phyloP scores from a whole-genome alignment of 1,140 invertebrate genomes.

The Heliconius eleuchia region DNA sequence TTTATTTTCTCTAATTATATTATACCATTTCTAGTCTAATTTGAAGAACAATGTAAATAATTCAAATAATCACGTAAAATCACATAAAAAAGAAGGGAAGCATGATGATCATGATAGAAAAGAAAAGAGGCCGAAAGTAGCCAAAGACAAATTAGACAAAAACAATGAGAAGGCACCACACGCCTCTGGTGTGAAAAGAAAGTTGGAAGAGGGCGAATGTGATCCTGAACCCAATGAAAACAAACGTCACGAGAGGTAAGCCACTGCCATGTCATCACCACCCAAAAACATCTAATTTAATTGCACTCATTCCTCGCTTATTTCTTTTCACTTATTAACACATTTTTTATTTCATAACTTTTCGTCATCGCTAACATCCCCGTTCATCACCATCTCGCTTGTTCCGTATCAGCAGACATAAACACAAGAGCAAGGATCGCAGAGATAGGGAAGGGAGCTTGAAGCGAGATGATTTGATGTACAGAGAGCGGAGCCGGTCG shows the following conservation, averaged over 20 bases:
- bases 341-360: conserved; percentile 34
- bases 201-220: conserved; percentile 80
- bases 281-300: conserved; percentile 19
- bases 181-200: conserved; percentile 72
- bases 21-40: conserved; percentile 61
- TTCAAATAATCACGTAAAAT: conserved; percentile 69
- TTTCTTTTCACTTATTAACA: conserved; percentile 47
- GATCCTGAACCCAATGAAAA: conserved; percentile 75
- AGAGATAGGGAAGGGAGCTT: conserved; percentile 74
- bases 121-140: conserved; percentile 64
- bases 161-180: conserved; percentile 65
- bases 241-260: conserved; percentile 77
- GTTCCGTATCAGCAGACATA: conserved; percentile 74
- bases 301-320: conserved; percentile 14
- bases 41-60: conserved; percentile 71
- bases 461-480: conserved; percentile 76
- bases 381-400: conserved; percentile 68
- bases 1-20: conserved; percentile 13
- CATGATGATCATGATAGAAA: conserved; percentile 64
- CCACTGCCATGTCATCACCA: conserved; percentile 9
- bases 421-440: conserved; percentile 76
- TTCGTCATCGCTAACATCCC: conserved; percentile 48
- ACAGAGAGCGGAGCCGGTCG: conserved; percentile 73
- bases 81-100: conserved; percentile 69
- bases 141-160: conserved; percentile 63